phyloP scores from a whole-genome alignment of 2,888 invertebrate genomes.

The Atethmia centrago region DNA sequence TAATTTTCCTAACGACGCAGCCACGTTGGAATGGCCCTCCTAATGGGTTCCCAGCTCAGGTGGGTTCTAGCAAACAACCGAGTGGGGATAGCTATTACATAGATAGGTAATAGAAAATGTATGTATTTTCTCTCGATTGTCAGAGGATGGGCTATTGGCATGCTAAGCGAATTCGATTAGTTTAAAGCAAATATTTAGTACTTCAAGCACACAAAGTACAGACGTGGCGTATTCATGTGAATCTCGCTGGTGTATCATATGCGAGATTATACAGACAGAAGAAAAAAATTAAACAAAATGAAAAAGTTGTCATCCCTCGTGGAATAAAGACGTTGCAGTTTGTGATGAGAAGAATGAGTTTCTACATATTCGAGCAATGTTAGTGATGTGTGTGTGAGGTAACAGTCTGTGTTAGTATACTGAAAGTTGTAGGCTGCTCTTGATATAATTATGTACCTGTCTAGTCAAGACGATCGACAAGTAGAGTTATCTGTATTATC shows the following conservation, averaged over 20 bases:
- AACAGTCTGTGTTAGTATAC: not conserved
- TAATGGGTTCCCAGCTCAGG: slow-evolving; percentile 50
- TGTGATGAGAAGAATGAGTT: not conserved
- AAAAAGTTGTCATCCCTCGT: no score
- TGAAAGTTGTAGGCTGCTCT: not conserved
- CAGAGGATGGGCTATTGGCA: not conserved
- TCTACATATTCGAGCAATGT: not conserved
- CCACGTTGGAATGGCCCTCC: slow-evolving; percentile 35
- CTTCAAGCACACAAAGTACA: not conserved
- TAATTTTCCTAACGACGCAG: slow-evolving; percentile 47
- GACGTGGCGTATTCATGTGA: not conserved
- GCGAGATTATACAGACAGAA: not conserved
- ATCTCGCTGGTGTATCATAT: not conserved
- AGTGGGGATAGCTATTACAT: slow-evolving; percentile 24
- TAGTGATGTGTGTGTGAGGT: not conserved
- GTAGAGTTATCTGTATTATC: not conserved
- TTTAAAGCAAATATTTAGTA: not conserved
- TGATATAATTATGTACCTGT: not conserved
- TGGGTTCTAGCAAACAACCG: slow-evolving; percentile 37
- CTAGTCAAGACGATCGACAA: not conserved
- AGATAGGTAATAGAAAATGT: not conserved
- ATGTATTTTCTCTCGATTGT: not conserved
- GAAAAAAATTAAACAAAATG: not conserved
- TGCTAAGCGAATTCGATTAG: slow-evolving; percentile 1
- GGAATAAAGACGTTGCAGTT: not conserved